Evolutionary conservation across 2,797 vertebrate species (phyloP).

Genomic region (Falco peregrinus): DNA sequence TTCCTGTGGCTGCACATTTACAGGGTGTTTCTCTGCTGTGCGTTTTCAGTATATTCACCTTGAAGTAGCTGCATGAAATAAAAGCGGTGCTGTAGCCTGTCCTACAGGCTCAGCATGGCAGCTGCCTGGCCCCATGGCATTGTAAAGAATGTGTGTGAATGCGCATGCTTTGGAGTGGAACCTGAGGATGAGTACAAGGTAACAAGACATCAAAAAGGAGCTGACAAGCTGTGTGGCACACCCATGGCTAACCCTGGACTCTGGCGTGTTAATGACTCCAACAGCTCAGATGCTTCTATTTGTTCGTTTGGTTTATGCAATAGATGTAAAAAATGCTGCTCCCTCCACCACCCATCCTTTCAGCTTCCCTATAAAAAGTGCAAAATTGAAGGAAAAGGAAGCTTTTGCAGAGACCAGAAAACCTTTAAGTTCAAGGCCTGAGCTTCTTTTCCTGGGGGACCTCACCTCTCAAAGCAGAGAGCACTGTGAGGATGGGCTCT

Average conservation of each 20-base stretch:
- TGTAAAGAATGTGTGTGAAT: neutral
- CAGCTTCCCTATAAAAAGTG: neutral
- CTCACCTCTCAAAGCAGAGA: neutral
- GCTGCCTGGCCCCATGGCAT: accelerated
- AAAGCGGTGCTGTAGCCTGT: neutral
- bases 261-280: neutral
- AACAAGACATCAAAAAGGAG: neutral
- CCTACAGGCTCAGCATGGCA: accelerated
- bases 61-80: neutral
- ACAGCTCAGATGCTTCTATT: neutral
- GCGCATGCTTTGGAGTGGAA: accelerated
- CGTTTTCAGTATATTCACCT: neutral
- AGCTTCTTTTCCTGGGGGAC: neutral
- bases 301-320: neutral
- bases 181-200: neutral
- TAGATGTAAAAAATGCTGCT: neutral
- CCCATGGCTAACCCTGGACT: neutral
- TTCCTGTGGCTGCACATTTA: neutral
- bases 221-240: neutral
- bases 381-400: neutral
- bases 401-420: neutral
- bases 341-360: neutral
- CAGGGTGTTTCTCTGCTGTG: accelerated
- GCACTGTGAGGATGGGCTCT: neutral
- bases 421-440: neutral